Evolutionary conservation across 2,888 invertebrate species (phyloP).

Genomic region (Andrena trimmerana): DNA sequence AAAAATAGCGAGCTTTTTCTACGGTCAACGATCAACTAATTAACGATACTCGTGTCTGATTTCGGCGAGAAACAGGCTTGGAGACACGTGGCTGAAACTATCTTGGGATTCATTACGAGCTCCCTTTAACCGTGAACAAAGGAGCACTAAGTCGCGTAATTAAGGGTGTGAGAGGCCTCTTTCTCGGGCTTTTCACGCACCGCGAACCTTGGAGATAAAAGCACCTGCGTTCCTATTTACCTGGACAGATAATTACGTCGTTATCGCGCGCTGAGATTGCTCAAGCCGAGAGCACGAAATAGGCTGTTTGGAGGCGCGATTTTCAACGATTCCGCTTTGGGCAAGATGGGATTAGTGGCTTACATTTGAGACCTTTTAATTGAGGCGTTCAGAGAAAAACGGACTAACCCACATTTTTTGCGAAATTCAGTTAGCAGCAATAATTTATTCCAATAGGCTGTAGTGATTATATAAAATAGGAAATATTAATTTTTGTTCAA

Average conservation of each 20-base stretch:
- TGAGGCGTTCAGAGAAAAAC: too few relatives aligned
- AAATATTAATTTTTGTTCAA: too few relatives aligned
- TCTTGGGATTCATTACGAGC: not conserved
- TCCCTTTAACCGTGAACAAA: slow-evolving; percentile 24
- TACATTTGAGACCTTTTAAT: not conserved
- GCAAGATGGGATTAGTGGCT: slow-evolving; percentile 13
- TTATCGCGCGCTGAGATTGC: slow-evolving; percentile 57
- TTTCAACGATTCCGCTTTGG: slow-evolving; percentile 23
- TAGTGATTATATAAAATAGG: too few relatives aligned
- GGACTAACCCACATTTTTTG: too few relatives aligned
- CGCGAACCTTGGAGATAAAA: slow-evolving; percentile 59
- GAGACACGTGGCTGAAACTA: not conserved
- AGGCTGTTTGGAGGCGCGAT: slow-evolving; percentile 5
- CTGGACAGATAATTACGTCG: slow-evolving; percentile 62
- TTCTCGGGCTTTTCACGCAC: slow-evolving; percentile 25
- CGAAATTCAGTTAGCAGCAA: too few relatives aligned
- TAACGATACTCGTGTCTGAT: not conserved
- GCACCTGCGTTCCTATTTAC: slow-evolving; percentile 50
- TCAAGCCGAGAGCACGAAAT: slow-evolving; percentile 37
- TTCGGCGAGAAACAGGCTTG: not conserved
- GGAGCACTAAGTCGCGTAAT: slow-evolving; percentile 26
- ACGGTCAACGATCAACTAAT: not conserved
- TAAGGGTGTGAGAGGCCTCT: slow-evolving; percentile 40
- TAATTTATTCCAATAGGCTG: too few relatives aligned
- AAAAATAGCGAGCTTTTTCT: not conserved